phyloP scores from a whole-genome alignment of 2,888 invertebrate genomes.

The Byasa hedistus region DNA sequence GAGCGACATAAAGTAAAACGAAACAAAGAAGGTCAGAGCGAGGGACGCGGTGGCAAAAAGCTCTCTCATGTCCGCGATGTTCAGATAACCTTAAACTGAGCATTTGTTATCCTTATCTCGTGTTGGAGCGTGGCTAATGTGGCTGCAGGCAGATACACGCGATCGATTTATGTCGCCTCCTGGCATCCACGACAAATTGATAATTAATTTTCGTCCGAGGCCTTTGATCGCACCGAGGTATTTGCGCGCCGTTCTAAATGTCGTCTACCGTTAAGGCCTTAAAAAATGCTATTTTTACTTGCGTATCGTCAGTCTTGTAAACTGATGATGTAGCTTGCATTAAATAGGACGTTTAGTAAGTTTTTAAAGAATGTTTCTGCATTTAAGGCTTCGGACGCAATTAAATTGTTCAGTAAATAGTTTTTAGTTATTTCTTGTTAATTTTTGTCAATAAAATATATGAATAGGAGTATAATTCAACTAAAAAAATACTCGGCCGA shows the following conservation, averaged over 20 bases:
- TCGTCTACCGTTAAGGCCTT: conserved; percentile 56
- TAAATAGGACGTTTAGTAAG: background rate
- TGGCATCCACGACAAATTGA: conserved; percentile 79
- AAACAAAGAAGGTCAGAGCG: conserved; percentile 59
- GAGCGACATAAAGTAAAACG: conserved; percentile 38
- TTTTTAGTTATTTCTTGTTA: background rate
- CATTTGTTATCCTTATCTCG: conserved; percentile 79
- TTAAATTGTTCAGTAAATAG: background rate
- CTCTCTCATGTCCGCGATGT: conserved; percentile 77
- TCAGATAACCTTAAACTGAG: conserved; percentile 78
- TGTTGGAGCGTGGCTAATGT: conserved; percentile 77
- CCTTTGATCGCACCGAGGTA: conserved; percentile 76
- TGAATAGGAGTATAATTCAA: conserved; percentile 20
- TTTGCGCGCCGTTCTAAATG: conserved; percentile 60
- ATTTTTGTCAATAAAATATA: background rate
- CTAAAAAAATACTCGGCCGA: conserved; percentile 8
- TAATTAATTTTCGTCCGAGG: conserved; percentile 75
- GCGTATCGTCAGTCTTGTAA: conserved; percentile 16
- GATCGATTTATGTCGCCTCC: conserved; percentile 77
- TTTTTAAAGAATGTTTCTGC: background rate
- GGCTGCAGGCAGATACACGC: conserved; percentile 71
- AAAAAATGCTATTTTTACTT: conserved; percentile 35
- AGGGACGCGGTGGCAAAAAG: conserved; percentile 77
- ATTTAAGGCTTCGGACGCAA: background rate
- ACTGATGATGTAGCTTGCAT: conserved; percentile 15